Conservation (phyloP, 2,888 invertebrate genomes). For the Sesamia inferens region DNA sequence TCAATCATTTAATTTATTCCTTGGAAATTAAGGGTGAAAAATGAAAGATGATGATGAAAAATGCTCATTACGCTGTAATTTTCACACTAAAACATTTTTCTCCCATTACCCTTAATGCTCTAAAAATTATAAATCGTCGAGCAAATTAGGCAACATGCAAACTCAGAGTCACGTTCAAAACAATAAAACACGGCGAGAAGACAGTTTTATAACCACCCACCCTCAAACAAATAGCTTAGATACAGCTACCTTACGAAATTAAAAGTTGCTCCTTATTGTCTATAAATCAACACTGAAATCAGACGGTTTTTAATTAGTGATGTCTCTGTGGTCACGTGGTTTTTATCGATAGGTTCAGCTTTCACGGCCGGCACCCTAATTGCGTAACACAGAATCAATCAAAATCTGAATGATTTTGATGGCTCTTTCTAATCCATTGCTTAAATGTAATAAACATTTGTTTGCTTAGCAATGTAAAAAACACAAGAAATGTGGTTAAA, state of each 20-base stretch:
- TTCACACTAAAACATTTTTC: constrained; percentile 4
- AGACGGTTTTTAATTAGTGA: constrained; percentile 65
- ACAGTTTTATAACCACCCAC: constrained; percentile 79
- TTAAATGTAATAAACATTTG: too few species aligned
- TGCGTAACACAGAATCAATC: neutral
- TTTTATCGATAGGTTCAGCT: constrained; percentile 9
- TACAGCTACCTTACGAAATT: constrained; percentile 78
- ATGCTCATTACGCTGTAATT: neutral
- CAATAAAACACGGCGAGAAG: constrained; percentile 66
- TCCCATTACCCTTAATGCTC: constrained; percentile 12
- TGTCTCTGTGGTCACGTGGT: constrained; percentile 9
- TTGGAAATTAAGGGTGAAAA: too few species aligned
- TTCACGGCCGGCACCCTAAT: neutral
- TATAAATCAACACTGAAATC: constrained; percentile 83
- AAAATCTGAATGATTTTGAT: too few species aligned
- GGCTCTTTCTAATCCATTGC: too few species aligned
- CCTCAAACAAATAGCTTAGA: constrained; percentile 78
- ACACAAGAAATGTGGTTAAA: too few species aligned
- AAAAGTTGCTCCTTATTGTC: constrained; percentile 83
- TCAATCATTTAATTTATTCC: too few species aligned
- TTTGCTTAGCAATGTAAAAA: too few species aligned
- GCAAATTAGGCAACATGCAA: constrained; percentile 53
- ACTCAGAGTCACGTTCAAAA: constrained; percentile 61
- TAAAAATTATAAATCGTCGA: constrained; percentile 43
- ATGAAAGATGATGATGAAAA: too few species aligned